phyloP scores from a whole-genome alignment of 2,797 vertebrate genomes.

The Notolepis coatsorum region DNA sequence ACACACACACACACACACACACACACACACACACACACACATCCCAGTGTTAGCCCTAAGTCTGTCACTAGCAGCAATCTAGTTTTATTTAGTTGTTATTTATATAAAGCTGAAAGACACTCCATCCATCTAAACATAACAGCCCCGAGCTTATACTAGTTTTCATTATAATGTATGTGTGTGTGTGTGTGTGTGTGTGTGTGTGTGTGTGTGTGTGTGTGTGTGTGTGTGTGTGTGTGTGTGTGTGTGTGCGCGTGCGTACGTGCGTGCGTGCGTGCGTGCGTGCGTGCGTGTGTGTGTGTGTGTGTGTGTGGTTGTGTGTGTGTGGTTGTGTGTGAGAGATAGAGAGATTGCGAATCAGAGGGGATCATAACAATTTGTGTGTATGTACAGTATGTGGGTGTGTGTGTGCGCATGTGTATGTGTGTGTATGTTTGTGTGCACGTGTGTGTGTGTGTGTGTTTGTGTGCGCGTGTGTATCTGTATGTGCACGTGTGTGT shows the following conservation, averaged over 20 bases:
- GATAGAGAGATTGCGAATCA: no score
- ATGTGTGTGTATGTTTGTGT: neutral
- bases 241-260: no score
- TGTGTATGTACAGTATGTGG: no score
- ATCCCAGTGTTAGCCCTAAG: conserved; percentile 34
- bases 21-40: conserved; percentile 5
- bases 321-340: neutral
- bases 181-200: neutral
- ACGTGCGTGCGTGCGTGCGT: no score
- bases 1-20: conserved; percentile 23
- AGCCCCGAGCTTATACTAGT: conserved; percentile 71
- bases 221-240: neutral
- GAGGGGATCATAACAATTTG: no score
- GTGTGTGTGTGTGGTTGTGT: no score
- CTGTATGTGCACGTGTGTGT: no score
- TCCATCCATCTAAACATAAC: conserved; percentile 72
- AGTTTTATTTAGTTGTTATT: conserved; percentile 79
- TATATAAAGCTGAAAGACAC: conserved; percentile 78
- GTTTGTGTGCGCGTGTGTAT: no score
- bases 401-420: neutral
- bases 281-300: neutral
- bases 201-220: neutral
- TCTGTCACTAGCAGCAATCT: conserved; percentile 69
- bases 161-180: conserved; percentile 55
- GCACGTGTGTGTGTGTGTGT: neutral